A percentile compares a stretch with the other conserved stretches of the same genome.
phyloP scores from a whole-genome alignment of 2,113 vertebrate genomes.

The Melanerpes formicivorus region DNA sequence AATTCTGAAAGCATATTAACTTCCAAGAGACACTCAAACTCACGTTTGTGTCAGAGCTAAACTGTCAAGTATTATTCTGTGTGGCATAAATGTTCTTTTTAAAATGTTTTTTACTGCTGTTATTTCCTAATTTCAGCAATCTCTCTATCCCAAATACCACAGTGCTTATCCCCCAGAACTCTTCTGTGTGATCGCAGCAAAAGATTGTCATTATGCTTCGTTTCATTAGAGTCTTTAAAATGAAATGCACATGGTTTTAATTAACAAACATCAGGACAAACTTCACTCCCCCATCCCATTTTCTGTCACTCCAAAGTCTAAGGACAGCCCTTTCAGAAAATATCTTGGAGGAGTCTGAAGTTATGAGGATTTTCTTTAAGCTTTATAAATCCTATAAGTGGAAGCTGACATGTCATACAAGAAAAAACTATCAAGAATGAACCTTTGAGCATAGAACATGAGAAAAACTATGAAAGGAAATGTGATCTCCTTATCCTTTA shows the following conservation, averaged over 20 bases:
- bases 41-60: background rate
- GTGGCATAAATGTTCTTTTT: background rate
- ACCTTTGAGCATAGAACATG: background rate
- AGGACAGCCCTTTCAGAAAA: background rate
- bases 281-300: background rate
- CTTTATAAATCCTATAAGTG: constrained; percentile 11
- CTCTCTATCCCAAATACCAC: background rate
- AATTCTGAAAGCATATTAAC: background rate
- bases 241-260: background rate
- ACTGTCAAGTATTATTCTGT: background rate
- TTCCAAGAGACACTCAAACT: background rate
- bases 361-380: background rate
- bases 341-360: background rate
- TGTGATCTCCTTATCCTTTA: background rate
- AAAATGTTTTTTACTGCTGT: background rate
- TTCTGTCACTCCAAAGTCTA: background rate
- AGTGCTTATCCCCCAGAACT: background rate
- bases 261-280: background rate
- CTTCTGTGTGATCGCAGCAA: background rate
- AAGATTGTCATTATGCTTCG: background rate
- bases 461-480: constrained; percentile 1
- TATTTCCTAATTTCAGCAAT: background rate
- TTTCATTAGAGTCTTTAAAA: background rate
- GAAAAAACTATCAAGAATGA: constrained; percentile 14
- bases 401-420: constrained; percentile 4